Conservation (phyloP, 2,113 vertebrate genomes). For the Silurus glanis region DNA sequence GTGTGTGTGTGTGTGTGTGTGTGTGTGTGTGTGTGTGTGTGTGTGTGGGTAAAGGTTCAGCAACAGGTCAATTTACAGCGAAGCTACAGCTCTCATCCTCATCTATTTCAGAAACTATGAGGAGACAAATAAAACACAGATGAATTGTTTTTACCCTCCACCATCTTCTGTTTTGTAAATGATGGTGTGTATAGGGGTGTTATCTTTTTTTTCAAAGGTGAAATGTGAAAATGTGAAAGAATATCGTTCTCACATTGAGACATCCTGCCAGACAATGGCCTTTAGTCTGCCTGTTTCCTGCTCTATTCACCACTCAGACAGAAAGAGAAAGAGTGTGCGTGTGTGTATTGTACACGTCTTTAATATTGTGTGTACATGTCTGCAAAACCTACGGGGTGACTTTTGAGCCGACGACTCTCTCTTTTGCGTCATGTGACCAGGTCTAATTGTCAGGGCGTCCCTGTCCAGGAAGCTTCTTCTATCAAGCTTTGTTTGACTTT, state of each 20-base stretch:
- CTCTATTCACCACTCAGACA: conserved; percentile 27
- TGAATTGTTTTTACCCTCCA: background rate
- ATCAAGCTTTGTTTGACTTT: background rate
- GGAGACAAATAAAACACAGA: too few species aligned
- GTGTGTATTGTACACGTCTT: conserved; percentile 11
- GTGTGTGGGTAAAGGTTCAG: background rate
- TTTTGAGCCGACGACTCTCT: background rate
- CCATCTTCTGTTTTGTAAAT: background rate
- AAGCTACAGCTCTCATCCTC: background rate
- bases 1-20: too few species aligned
- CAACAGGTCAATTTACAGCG: background rate
- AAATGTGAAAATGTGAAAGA: background rate
- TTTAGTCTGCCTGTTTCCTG: conserved; percentile 31
- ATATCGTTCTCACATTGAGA: conserved; percentile 20
- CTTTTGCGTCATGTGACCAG: background rate
- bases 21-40: background rate
- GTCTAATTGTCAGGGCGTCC: conserved; percentile 17
- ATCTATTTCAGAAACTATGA: background rate
- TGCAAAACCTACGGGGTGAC: background rate
- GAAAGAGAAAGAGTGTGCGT: conserved; percentile 9
- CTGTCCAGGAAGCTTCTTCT: conserved; percentile 26
- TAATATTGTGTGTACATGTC: conserved; percentile 28
- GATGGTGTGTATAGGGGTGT: background rate
- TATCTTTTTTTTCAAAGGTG: background rate
- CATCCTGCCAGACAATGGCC: conserved; percentile 36